Conservation (phyloP, 1,140 invertebrate genomes). For the Rhagoletis zephyria region DNA sequence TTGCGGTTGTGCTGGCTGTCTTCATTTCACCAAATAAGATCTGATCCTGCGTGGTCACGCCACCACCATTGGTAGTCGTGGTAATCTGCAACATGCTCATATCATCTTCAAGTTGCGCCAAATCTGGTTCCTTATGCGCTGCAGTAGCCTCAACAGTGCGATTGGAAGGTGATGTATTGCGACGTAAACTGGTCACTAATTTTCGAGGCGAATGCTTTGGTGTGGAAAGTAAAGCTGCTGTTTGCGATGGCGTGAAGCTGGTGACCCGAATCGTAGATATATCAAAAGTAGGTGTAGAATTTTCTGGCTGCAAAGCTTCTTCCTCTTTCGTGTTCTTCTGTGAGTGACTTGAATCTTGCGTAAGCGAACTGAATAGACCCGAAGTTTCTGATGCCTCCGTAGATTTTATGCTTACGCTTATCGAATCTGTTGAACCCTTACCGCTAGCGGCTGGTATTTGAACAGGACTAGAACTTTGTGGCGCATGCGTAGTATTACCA, state of each 20-base stretch:
- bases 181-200: neutral
- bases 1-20: constrained; percentile 55
- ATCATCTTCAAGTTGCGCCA: constrained; percentile 64
- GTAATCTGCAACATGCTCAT: constrained; percentile 67
- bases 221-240: constrained; percentile 67
- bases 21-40: constrained; percentile 60
- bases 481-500: constrained; percentile 83
- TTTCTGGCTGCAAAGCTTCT: constrained; percentile 59
- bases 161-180: constrained; percentile 4
- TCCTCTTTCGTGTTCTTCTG: constrained; percentile 63
- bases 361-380: constrained; percentile 77
- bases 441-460: constrained; percentile 73
- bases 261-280: constrained; percentile 64
- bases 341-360: constrained; percentile 77
- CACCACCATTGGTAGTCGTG: constrained; percentile 57
- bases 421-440: constrained; percentile 8
- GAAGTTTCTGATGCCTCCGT: constrained; percentile 75
- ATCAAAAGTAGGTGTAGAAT: constrained; percentile 61
- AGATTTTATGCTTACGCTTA: constrained; percentile 50
- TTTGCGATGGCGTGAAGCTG: constrained; percentile 68
- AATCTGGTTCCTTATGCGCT: constrained; percentile 53
- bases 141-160: constrained; percentile 7
- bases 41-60: constrained; percentile 61
- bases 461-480: constrained; percentile 78
- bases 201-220: constrained; percentile 69